phyloP scores from a whole-genome alignment of 2,113 vertebrate genomes.

The Halichoerus grypus region DNA sequence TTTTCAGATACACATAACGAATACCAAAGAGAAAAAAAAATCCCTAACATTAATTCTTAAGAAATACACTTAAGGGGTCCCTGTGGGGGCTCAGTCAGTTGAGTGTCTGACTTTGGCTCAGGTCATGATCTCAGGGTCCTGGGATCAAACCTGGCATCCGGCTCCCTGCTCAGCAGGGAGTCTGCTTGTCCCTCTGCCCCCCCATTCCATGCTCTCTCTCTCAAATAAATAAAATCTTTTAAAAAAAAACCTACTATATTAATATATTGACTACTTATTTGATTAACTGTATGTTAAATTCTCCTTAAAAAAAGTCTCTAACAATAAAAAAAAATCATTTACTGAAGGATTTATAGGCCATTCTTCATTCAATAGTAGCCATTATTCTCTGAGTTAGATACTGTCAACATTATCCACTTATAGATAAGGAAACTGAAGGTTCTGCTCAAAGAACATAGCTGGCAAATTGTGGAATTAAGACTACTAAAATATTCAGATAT shows the following conservation, averaged over 20 bases:
- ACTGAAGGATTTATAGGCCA: neutral
- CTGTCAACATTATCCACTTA: neutral
- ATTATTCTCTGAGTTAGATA: neutral
- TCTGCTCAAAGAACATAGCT: neutral
- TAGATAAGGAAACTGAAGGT: neutral
- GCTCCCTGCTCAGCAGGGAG: neutral
- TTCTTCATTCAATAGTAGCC: slow-evolving; percentile 20
- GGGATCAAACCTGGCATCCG: neutral
- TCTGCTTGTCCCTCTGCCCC: neutral
- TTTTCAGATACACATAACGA: slow-evolving; percentile 20
- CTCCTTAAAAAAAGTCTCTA: neutral
- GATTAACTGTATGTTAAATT: slow-evolving; percentile 2
- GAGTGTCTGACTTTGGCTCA: neutral
- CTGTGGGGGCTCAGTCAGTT: neutral
- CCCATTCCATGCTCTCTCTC: neutral
- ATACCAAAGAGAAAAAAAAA: neutral
- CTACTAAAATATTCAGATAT: slow-evolving; percentile 4
- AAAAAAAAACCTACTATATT: neutral
- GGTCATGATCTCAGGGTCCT: neutral
- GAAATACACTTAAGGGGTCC: neutral
- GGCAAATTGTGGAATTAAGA: neutral
- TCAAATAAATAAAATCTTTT: neutral
- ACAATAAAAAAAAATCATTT: slow-evolving; percentile 3
- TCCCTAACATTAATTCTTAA: neutral
- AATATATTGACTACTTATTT: neutral